Conservation (phyloP, 2,888 invertebrate genomes). For the Lasioglossum marginatum region DNA sequence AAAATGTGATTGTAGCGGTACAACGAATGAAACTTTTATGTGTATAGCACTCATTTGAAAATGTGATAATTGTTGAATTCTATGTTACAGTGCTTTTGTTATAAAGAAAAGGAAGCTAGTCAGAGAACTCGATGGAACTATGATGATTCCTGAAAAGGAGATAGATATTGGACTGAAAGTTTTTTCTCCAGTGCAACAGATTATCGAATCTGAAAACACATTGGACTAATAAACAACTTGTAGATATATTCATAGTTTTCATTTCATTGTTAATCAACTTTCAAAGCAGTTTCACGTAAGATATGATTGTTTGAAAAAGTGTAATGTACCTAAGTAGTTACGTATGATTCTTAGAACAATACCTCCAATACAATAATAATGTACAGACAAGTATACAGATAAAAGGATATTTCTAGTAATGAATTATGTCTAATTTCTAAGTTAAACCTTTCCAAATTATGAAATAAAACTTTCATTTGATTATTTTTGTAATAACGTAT, state of each 20-base stretch:
- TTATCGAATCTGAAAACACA: no score
- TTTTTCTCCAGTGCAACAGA: no score
- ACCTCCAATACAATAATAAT: background rate
- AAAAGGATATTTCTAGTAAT: background rate
- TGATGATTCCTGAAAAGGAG: background rate
- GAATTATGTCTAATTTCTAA: background rate
- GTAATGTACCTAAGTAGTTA: constrained; percentile 24
- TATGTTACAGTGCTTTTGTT: background rate
- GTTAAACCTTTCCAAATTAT: background rate
- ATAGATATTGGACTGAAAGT: fast-evolving
- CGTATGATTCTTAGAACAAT: constrained; percentile 25
- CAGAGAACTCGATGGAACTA: constrained; percentile 23
- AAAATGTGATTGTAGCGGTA: background rate
- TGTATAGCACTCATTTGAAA: background rate
- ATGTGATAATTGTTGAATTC: background rate
- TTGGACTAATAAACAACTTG: background rate
- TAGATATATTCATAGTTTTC: background rate
- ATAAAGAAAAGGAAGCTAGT: background rate
- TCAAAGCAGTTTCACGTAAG: background rate
- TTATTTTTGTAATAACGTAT: background rate
- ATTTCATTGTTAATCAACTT: background rate
- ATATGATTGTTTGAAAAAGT: constrained; percentile 27
- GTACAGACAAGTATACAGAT: background rate
- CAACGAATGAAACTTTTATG: background rate
- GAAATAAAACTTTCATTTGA: background rate